Evolutionary conservation across 2,797 vertebrate genomes (phyloP).

Genomic region (Setipinna tenuifilis): DNA sequence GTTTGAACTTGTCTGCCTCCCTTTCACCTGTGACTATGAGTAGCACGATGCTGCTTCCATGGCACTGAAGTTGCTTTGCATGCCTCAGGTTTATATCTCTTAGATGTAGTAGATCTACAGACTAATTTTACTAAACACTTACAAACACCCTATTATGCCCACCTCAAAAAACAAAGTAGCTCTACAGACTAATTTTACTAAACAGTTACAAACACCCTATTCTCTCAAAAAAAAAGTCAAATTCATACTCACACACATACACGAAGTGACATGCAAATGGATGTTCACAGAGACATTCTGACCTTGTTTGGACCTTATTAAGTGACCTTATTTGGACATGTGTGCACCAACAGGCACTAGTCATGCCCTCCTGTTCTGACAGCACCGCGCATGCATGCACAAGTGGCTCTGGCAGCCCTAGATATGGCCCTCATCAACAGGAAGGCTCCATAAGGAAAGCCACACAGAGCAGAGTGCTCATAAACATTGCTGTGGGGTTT

Average conservation of each 20-base stretch:
- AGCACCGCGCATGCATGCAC: too few relatives aligned
- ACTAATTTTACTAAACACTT: neutral
- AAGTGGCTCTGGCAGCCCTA: neutral
- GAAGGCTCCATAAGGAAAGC: slow-evolving; percentile 17
- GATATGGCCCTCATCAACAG: neutral
- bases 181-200: neutral
- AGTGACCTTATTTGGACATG: neutral
- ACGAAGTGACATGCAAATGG: neutral
- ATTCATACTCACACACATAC: neutral
- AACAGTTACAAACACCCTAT: neutral
- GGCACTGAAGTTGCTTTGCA: neutral
- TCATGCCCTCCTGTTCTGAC: neutral
- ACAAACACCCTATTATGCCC: neutral
- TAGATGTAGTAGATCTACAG: neutral
- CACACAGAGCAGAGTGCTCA: neutral
- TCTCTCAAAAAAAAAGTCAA: neutral
- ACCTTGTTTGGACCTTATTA: neutral
- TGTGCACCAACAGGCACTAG: neutral
- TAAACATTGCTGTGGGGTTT: neutral
- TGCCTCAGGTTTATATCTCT: neutral
- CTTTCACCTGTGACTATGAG: neutral
- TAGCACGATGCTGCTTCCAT: neutral
- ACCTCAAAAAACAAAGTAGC: neutral
- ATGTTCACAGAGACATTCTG: neutral
- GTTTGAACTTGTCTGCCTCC: neutral